Evolutionary conservation across 2,888 invertebrate species (phyloP).

Genomic region (Flexamia atlantica): DNA sequence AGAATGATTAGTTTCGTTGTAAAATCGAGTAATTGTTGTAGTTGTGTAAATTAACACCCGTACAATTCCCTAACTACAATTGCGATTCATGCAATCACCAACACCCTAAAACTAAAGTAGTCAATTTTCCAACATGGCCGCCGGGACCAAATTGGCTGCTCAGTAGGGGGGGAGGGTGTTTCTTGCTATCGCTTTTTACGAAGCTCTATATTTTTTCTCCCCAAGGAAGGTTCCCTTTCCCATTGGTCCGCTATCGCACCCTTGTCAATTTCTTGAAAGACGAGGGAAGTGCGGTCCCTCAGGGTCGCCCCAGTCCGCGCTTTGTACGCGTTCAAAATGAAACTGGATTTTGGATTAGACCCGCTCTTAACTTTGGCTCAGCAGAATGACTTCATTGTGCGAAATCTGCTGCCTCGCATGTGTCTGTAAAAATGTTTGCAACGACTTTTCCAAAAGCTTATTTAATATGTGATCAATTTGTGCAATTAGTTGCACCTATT

Average conservation of each 20-base stretch:
- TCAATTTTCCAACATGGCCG: constrained; percentile 46
- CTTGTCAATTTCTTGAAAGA: constrained; percentile 64
- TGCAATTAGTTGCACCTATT: too few relatives aligned
- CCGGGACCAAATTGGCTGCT: constrained; percentile 18
- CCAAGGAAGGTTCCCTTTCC: constrained; percentile 33
- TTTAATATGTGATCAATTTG: too few relatives aligned
- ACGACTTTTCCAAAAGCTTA: too few relatives aligned
- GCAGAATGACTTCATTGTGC: background rate
- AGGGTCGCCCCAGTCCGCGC: background rate
- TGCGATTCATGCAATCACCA: too few relatives aligned
- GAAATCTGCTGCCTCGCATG: too few relatives aligned
- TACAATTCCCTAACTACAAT: too few relatives aligned
- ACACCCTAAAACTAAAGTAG: background rate
- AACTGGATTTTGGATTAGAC: constrained; percentile 20
- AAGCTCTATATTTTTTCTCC: constrained; percentile 56
- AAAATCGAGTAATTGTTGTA: too few relatives aligned
- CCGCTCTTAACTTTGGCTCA: constrained; percentile 5
- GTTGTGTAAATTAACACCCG: too few relatives aligned
- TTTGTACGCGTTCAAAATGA: constrained; percentile 30
- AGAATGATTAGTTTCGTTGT: too few relatives aligned
- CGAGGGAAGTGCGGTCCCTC: constrained; percentile 44
- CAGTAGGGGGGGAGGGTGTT: background rate
- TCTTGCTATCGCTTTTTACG: constrained; percentile 51
- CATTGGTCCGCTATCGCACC: constrained; percentile 63
- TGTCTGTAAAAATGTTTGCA: too few relatives aligned